Evolutionary conservation across 2,888 invertebrate genomes (phyloP).

Genomic region (Autographa pulchrina): DNA sequence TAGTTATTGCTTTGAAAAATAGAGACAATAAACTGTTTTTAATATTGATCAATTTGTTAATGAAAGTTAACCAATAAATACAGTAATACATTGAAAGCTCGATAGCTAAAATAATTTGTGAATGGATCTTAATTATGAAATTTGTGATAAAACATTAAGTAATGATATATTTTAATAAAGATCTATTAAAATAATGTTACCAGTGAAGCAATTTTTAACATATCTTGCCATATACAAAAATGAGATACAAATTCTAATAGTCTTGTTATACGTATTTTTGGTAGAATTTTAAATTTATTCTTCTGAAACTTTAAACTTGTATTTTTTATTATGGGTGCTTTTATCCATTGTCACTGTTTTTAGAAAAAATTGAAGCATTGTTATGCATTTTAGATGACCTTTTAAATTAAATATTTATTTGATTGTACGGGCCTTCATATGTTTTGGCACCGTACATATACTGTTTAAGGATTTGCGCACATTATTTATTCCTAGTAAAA

Average conservation of each 20-base stretch:
- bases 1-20: background rate
- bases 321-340: conserved; percentile 39
- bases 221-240: conserved; percentile 41
- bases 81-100: background rate
- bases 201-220: conserved; percentile 10
- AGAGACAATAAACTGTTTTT: background rate
- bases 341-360: conserved; percentile 29
- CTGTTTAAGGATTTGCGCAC: conserved; percentile 29
- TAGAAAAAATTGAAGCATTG: conserved; percentile 33
- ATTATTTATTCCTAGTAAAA: conserved; percentile 29
- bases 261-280: conserved; percentile 53
- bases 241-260: conserved; percentile 16
- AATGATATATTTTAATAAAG: background rate
- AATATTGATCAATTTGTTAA: background rate
- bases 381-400: conserved; percentile 40
- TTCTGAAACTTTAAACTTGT: conserved; percentile 41
- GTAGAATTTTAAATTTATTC: conserved; percentile 18
- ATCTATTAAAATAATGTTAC: conserved; percentile 3
- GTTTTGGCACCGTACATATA: conserved; percentile 77
- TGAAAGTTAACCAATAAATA: background rate
- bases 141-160: background rate
- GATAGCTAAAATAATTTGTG: background rate
- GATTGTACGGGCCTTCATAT: conserved; percentile 82
- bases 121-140: background rate
- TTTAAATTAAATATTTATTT: conserved; percentile 50